These are phyloP conservation scores for Cheirogaleus major DNA, from an alignment of 2,797 vertebrate species.

Conservation along the genomic window DNA sequence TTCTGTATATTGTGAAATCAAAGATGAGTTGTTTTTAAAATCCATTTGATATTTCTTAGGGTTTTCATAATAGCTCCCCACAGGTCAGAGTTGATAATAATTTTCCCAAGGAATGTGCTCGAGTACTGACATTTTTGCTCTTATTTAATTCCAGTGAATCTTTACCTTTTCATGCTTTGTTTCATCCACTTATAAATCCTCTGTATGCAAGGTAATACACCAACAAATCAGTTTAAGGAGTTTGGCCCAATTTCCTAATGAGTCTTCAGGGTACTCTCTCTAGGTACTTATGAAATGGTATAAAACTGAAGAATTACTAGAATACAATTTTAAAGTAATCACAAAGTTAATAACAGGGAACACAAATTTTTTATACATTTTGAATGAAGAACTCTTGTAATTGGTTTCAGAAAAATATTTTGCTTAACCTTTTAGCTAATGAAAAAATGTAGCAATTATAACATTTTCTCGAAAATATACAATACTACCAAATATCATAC, in stretches of 20 bases:
- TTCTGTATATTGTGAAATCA: slow-evolving; percentile 57
- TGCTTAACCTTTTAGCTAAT: slow-evolving; percentile 24
- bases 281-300: slow-evolving; percentile 22
- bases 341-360: not conserved
- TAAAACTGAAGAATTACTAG: not conserved
- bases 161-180: slow-evolving; percentile 26
- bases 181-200: slow-evolving; percentile 59
- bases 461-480: not conserved
- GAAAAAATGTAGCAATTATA: not conserved
- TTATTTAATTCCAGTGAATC: slow-evolving; percentile 34
- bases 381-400: not conserved
- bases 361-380: not conserved
- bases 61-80: slow-evolving; percentile 22
- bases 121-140: slow-evolving; percentile 1
- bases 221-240: slow-evolving; percentile 58
- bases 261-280: slow-evolving; percentile 59
- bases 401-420: slow-evolving; percentile 20
- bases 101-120: slow-evolving; percentile 35
- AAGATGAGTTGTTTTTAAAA: slow-evolving; percentile 61
- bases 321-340: slow-evolving; percentile 32
- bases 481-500: not conserved
- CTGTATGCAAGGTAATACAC: not conserved
- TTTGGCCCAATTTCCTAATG: slow-evolving; percentile 22
- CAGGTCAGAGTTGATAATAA: slow-evolving; percentile 29
- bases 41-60: slow-evolving; percentile 17